A percentile compares a stretch with the other conserved stretches of the same genome.
phyloP scores from a whole-genome alignment of 2,797 vertebrate genomes.

The Lates japonicus region DNA sequence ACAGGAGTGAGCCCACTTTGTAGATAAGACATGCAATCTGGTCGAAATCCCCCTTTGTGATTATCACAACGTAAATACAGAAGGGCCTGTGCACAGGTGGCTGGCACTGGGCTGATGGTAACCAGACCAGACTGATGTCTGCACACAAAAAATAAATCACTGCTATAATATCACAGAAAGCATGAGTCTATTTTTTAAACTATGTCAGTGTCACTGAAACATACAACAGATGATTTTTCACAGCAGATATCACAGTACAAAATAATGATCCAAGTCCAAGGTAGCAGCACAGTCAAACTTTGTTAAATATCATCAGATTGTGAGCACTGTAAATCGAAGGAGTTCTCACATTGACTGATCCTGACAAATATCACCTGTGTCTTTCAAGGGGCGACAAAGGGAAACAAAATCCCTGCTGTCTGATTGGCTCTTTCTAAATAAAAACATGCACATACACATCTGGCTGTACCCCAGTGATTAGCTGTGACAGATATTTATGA shows the following conservation, averaged over 20 bases:
- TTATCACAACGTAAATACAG: slow-evolving; percentile 64
- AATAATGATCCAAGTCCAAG: slow-evolving; percentile 1
- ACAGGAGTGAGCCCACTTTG: slow-evolving; percentile 52
- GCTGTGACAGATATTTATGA: slow-evolving; percentile 44
- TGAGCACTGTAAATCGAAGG: not conserved
- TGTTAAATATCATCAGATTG: slow-evolving; percentile 15
- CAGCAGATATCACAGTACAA: slow-evolving; percentile 9
- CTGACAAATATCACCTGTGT: slow-evolving; percentile 47
- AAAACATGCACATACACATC: slow-evolving; percentile 43
- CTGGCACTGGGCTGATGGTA: slow-evolving; percentile 54
- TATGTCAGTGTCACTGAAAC: slow-evolving; percentile 13
- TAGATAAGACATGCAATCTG: slow-evolving; percentile 60
- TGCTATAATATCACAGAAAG: slow-evolving; percentile 38
- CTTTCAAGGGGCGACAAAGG: slow-evolving; percentile 8
- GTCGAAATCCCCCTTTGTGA: slow-evolving; percentile 53
- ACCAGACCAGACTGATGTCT: slow-evolving; percentile 53
- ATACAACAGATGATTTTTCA: not conserved
- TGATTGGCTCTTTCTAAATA: slow-evolving; percentile 50
- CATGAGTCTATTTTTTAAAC: slow-evolving; percentile 19
- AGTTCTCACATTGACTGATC: slow-evolving; percentile 12
- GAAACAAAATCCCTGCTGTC: slow-evolving; percentile 21
- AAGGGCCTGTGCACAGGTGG: slow-evolving; percentile 61
- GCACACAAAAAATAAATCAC: slow-evolving; percentile 38
- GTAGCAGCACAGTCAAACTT: slow-evolving; percentile 12
- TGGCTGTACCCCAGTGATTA: slow-evolving; percentile 29